phyloP scores from a whole-genome alignment of 1,140 invertebrate species.

The Drosophila miranda region DNA sequence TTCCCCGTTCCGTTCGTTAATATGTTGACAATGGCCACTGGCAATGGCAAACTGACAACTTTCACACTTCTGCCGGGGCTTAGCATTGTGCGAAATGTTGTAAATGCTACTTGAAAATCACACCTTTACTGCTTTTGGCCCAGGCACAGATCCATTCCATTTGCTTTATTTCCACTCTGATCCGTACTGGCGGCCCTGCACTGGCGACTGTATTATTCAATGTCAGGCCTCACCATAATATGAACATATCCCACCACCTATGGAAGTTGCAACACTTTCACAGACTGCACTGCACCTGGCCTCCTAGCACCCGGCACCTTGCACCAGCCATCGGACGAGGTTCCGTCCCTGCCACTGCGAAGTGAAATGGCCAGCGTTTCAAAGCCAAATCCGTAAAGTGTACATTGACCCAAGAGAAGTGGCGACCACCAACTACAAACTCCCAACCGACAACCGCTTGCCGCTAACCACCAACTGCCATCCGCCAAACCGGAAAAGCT shows the following conservation, averaged over 20 bases:
- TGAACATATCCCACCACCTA: conserved; percentile 23
- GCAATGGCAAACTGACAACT: conserved; percentile 70
- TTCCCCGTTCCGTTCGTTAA: conserved; percentile 52
- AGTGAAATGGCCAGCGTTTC: conserved; percentile 60
- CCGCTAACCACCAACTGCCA: conserved; percentile 5
- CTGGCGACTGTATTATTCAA: conserved; percentile 66
- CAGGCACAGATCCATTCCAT: conserved; percentile 29
- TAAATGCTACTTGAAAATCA: conserved; percentile 49
- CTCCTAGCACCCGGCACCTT: neutral
- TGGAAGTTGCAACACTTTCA: conserved; percentile 72
- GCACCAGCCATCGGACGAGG: conserved; percentile 10
- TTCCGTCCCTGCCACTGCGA: conserved; percentile 20
- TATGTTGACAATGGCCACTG: conserved; percentile 70
- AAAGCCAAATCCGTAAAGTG: conserved; percentile 73
- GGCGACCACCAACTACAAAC: conserved; percentile 31
- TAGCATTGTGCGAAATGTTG: conserved; percentile 45
- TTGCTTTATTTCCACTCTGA: conserved; percentile 3
- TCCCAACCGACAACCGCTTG: conserved; percentile 6
- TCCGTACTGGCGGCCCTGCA: conserved; percentile 5
- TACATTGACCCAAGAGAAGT: conserved; percentile 65
- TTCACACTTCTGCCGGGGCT: conserved; percentile 65
- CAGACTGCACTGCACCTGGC: conserved; percentile 43
- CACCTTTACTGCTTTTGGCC: conserved; percentile 55
- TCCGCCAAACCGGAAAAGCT: conserved; percentile 60
- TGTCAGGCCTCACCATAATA: conserved; percentile 56